Percentiles rank a stretch among this genome's conserved stretches.
These are phyloP conservation scores for Drosophila emarginata DNA, from an alignment of 2,888 invertebrate genomes.

Conservation along the genomic window DNA sequence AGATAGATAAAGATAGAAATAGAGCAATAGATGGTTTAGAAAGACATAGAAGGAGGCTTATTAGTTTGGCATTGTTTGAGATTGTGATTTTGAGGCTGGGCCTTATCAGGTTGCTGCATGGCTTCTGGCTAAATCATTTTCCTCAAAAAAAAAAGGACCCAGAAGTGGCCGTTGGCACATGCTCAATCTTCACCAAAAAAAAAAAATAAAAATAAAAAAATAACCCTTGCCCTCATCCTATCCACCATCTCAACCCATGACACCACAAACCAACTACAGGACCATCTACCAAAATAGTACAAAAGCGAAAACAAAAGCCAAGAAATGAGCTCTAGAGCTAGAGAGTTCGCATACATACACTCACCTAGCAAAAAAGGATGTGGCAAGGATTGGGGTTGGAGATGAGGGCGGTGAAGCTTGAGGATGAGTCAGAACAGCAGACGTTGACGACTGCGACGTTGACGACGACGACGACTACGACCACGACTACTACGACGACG, in stretches of 20 bases:
- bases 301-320: conserved; percentile 79
- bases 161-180: conserved; percentile 51
- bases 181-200: conserved; percentile 38
- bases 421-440: conserved; percentile 11
- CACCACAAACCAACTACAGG: conserved; percentile 18
- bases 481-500: conserved; percentile 65
- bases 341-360: conserved; percentile 50
- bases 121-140: conserved; percentile 41
- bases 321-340: conserved; percentile 77
- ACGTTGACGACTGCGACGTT: conserved; percentile 52
- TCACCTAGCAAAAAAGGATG: conserved; percentile 54
- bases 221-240: conserved; percentile 16
- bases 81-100: conserved; percentile 57
- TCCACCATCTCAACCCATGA: conserved; percentile 18
- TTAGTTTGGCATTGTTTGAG: conserved; percentile 60
- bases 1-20: conserved; percentile 14
- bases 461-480: conserved; percentile 65
- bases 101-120: conserved; percentile 59
- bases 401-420: conserved; percentile 19
- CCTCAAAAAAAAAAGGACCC: conserved; percentile 39
- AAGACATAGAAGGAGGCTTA: conserved; percentile 47
- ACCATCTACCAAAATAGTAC: conserved; percentile 54
- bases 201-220: conserved; percentile 2
- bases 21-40: neutral
- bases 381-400: conserved; percentile 18